Evolutionary conservation across 1,140 invertebrate genomes (phyloP).

Genomic region (Parapsyche elsis): DNA sequence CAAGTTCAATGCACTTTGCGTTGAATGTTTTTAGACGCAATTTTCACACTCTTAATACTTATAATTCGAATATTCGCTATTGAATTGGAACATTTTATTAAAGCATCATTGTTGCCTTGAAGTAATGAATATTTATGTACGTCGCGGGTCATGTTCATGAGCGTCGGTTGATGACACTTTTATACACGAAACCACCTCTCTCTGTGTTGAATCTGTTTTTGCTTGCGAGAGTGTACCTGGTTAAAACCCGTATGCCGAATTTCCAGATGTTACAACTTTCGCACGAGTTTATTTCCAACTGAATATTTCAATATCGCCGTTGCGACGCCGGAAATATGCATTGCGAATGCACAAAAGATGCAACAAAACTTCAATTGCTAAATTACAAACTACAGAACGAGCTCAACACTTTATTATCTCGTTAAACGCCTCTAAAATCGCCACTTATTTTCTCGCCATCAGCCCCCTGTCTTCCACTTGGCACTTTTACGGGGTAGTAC

Average conservation of each 20-base stretch:
- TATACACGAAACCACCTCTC: not conserved
- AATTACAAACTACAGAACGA: not conserved
- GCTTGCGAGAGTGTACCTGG: too few species aligned
- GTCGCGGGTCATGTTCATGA: constrained; percentile 23
- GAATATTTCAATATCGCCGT: too few species aligned
- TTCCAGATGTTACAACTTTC: too few species aligned
- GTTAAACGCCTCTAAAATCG: constrained; percentile 12
- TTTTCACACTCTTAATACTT: too few species aligned
- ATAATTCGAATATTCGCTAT: too few species aligned
- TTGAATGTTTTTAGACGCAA: too few species aligned
- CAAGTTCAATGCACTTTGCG: too few species aligned
- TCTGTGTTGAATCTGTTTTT: not conserved
- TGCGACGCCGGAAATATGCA: too few species aligned
- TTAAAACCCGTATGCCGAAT: too few species aligned
- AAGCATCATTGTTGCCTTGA: constrained; percentile 13
- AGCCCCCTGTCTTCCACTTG: not conserved
- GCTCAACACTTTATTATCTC: constrained; percentile 19
- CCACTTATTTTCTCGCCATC: constrained; percentile 9
- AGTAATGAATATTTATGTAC: constrained; percentile 15
- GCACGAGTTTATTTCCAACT: too few species aligned
- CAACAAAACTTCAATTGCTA: not conserved
- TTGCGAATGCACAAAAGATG: not conserved
- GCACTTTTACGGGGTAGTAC: not conserved
- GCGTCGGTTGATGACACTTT: constrained; percentile 5
- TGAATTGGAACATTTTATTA: not conserved